Conservation (phyloP, 2,888 invertebrate species). For the Spicauda simplicius region DNA sequence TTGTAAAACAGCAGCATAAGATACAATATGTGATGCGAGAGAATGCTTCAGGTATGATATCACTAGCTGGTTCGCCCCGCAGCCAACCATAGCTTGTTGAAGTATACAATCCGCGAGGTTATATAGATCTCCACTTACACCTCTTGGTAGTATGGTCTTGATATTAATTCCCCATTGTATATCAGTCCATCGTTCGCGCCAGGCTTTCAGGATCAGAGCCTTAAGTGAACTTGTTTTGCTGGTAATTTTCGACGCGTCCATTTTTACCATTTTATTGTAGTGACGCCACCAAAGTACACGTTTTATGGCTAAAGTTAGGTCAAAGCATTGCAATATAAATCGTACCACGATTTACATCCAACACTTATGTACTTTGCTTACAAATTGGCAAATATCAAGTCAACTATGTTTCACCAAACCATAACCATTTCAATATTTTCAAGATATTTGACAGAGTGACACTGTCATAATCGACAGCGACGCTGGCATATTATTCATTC, state of each 20-base stretch:
- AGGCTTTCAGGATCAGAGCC: conserved; percentile 92
- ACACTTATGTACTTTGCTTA: not conserved
- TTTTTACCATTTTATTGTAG: conserved; percentile 62
- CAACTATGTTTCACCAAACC: not conserved
- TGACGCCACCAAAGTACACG: not conserved
- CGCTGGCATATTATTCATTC: too few relatives aligned
- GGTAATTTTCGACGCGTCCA: conserved; percentile 91
- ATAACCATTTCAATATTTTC: too few relatives aligned
- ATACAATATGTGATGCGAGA: conserved; percentile 94
- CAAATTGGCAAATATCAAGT: not conserved
- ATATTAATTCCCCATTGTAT: conserved; percentile 98
- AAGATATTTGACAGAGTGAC: not conserved
- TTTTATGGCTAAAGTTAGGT: not conserved
- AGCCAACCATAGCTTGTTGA: conserved; percentile 96
- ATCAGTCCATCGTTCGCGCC: conserved; percentile 98
- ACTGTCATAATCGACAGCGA: too few relatives aligned
- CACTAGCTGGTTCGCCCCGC: conserved; percentile 95
- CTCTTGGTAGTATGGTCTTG: conserved; percentile 94
- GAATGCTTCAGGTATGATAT: conserved; percentile 97
- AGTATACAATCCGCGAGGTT: conserved; percentile 96
- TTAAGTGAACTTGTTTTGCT: conserved; percentile 93
- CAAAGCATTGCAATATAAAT: not conserved
- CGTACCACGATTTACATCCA: not conserved
- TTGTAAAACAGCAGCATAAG: conserved; percentile 94
- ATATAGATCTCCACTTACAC: conserved; percentile 97